phyloP scores from a whole-genome alignment of 2,113 vertebrate species.

The Rhinoptilus africanus region DNA sequence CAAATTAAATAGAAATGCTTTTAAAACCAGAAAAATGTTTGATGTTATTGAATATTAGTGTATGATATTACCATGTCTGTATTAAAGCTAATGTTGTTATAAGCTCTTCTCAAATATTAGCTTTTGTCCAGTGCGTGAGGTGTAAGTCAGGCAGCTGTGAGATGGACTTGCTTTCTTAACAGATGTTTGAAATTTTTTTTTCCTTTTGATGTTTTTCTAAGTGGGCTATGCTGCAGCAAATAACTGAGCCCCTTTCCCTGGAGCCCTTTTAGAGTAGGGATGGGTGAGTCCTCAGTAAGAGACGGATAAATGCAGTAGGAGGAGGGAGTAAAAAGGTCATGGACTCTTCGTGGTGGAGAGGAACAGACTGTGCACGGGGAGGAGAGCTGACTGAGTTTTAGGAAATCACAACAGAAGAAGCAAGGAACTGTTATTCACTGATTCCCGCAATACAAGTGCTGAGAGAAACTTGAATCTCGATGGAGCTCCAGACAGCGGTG shows the following conservation, averaged over 20 bases:
- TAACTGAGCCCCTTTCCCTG: not conserved
- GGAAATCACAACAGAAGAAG: not conserved
- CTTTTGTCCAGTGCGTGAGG: accelerated
- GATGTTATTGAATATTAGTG: not conserved
- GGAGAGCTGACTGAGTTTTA: not conserved
- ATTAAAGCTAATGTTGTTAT: not conserved
- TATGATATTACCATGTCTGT: accelerated
- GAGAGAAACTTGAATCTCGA: not conserved
- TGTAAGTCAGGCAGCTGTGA: not conserved
- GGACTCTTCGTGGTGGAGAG: not conserved
- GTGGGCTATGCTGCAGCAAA: not conserved
- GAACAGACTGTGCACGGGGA: not conserved
- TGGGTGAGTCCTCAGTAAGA: not conserved
- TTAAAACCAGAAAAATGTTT: not conserved
- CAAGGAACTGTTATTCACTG: not conserved
- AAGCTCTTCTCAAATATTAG: not conserved
- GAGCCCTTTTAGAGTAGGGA: not conserved
- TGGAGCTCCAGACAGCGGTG: accelerated
- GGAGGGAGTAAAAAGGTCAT: not conserved
- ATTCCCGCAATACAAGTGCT: not conserved
- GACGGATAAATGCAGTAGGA: not conserved
- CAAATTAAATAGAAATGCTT: not conserved
- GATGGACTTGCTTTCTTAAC: not conserved
- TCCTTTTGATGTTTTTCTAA: not conserved
- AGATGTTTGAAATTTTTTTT: not conserved